These are phyloP conservation scores for Saccostrea glomerata DNA, from an alignment of 1,140 invertebrate genomes.

Conservation along the genomic window DNA sequence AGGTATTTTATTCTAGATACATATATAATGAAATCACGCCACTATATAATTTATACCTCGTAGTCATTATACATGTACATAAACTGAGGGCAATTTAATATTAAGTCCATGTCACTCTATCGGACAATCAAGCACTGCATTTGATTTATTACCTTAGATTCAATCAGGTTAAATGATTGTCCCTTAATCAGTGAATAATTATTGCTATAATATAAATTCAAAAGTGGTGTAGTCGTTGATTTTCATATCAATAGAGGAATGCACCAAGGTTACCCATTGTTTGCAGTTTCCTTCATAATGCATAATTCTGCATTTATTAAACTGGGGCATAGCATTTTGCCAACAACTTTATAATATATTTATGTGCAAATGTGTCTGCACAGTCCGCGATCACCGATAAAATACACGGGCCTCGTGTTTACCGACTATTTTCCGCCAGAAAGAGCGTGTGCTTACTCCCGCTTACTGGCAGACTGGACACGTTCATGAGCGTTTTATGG, in stretches of 20 bases:
- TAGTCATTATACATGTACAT: no score
- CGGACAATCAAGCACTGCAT: no score
- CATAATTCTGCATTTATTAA: not conserved
- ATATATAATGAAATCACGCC: no score
- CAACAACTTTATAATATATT: not conserved
- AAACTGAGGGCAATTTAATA: no score
- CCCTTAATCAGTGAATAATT: no score
- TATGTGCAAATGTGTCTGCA: slow-evolving; percentile 17
- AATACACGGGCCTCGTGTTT: not conserved
- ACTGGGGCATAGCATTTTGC: not conserved
- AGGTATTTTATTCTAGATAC: no score
- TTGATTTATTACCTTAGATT: no score
- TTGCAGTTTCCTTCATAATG: not conserved
- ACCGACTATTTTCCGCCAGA: slow-evolving; percentile 1
- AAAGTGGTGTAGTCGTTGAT: no score
- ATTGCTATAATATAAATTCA: no score
- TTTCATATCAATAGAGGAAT: not conserved
- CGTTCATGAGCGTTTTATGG: slow-evolving; percentile 13
- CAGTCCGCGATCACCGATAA: not conserved
- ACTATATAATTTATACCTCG: no score
- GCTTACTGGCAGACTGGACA: slow-evolving; percentile 20
- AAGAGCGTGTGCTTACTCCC: slow-evolving; percentile 3
- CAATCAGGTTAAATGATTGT: no score
- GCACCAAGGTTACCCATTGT: not conserved
- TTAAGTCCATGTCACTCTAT: no score